Evolutionary conservation across 2,113 vertebrate genomes (phyloP).

Genomic region (Platichthys flesus): DNA sequence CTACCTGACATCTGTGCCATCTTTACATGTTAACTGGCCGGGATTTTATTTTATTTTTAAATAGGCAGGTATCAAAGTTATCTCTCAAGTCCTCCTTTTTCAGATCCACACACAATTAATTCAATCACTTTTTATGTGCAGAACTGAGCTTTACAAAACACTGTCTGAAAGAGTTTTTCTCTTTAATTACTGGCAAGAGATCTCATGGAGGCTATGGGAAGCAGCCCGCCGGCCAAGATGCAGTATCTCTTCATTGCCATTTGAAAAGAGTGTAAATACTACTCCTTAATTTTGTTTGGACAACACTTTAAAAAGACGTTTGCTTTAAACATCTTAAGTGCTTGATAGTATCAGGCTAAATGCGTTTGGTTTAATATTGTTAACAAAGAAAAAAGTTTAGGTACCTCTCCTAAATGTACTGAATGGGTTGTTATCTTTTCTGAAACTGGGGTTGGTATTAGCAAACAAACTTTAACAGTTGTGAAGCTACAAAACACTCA

Average conservation of each 20-base stretch:
- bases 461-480: slow-evolving; percentile 2
- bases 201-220: neutral
- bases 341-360: neutral
- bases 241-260: too few species aligned
- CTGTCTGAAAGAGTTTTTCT: neutral
- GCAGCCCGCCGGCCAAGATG: neutral
- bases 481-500: neutral
- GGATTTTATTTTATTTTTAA: too few species aligned
- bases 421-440: neutral
- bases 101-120: neutral
- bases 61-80: too few species aligned
- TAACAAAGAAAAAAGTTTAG: neutral
- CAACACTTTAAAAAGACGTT: too few species aligned
- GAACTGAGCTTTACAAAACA: neutral
- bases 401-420: too few species aligned
- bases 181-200: too few species aligned
- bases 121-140: neutral
- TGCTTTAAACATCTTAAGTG: neutral
- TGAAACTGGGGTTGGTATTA: neutral
- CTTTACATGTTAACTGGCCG: neutral
- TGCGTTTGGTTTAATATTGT: neutral
- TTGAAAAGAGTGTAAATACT: too few species aligned
- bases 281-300: too few species aligned
- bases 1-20: neutral
- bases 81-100: too few species aligned